phyloP scores from a whole-genome alignment of 2,888 invertebrate genomes.

The Clepsis dumicolana region DNA sequence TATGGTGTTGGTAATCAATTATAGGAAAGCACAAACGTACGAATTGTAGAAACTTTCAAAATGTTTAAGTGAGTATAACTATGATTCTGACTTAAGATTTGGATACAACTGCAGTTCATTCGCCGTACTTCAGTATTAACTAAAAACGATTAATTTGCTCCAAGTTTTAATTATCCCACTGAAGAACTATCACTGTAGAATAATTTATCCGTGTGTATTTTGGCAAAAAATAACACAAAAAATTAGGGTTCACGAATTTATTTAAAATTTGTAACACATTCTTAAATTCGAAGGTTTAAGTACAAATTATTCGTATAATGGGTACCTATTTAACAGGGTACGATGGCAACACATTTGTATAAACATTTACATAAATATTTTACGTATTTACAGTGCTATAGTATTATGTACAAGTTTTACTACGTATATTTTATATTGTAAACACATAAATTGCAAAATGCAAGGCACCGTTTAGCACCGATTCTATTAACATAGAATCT shows the following conservation, averaged over 20 bases:
- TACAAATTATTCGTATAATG: constrained; percentile 62
- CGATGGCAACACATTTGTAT: constrained; percentile 45
- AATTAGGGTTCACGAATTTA: constrained; percentile 33
- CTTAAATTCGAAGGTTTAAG: constrained; percentile 79
- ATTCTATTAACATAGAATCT: constrained; percentile 33
- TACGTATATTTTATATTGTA: constrained; percentile 60
- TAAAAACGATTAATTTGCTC: too few relatives aligned
- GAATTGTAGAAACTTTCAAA: too few relatives aligned
- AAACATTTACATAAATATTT: constrained; percentile 58
- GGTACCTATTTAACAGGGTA: constrained; percentile 32
- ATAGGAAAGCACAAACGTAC: too few relatives aligned
- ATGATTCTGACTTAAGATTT: too few relatives aligned
- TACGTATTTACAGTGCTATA: constrained; percentile 59
- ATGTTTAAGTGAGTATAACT: too few relatives aligned
- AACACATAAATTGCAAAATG: constrained; percentile 54
- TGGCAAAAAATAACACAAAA: constrained; percentile 3
- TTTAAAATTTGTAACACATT: constrained; percentile 63
- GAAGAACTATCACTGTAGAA: too few relatives aligned
- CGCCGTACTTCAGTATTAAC: too few relatives aligned
- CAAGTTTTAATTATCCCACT: too few relatives aligned
- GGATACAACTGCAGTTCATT: too few relatives aligned
- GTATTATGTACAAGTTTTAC: constrained; percentile 64
- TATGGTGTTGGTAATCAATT: too few relatives aligned
- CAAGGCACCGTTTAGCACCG: constrained; percentile 70
- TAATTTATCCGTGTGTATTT: too few relatives aligned